phyloP scores from a whole-genome alignment of 2,797 vertebrate species.

The Myotis daubentonii region DNA sequence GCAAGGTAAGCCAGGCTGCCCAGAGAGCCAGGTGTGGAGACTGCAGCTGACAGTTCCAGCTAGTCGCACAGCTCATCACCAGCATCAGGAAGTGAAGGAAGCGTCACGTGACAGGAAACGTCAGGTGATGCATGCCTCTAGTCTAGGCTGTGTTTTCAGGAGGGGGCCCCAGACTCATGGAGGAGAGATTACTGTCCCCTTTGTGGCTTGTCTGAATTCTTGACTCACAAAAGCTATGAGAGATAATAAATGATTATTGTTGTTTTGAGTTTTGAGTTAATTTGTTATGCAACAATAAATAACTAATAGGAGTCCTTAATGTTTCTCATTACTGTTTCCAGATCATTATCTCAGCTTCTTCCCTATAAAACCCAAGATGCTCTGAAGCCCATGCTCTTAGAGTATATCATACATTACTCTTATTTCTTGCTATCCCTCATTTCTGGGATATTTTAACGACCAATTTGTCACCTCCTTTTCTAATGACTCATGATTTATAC shows the following conservation, averaged over 20 bases:
- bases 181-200: background rate
- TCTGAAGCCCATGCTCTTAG: background rate
- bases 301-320: background rate
- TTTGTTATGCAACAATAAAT: background rate
- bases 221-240: background rate
- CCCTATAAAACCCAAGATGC: background rate
- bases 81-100: background rate
- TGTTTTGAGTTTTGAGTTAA: background rate
- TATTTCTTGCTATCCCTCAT: background rate
- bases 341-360: background rate
- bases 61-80: background rate
- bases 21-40: background rate
- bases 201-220: background rate
- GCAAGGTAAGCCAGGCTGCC: background rate
- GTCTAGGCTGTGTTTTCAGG: background rate
- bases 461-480: background rate
- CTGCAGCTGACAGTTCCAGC: no score
- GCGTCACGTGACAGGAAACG: no score
- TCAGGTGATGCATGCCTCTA: no score
- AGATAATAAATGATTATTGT: background rate
- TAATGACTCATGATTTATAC: background rate
- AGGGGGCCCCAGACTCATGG: background rate
- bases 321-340: background rate
- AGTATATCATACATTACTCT: background rate
- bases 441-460: background rate